Evolutionary conservation across 2,797 vertebrate genomes (phyloP), one percentile per base, ranked within the genome.

Genomic region (Pseudochirops cupreus): DNA sequence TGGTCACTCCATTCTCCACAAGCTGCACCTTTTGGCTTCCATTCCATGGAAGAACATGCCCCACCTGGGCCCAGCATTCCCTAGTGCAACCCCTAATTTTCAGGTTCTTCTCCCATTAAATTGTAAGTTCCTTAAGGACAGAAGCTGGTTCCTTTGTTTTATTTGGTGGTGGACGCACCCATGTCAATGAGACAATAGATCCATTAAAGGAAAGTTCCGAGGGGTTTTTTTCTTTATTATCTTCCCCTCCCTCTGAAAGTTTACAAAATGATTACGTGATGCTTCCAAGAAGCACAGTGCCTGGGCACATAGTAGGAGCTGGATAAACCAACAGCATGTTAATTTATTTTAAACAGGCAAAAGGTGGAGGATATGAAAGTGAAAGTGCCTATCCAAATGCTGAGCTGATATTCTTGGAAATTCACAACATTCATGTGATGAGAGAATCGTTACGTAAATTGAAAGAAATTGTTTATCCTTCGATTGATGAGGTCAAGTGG

Each of bases 381-480:
- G 99, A 99, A 98, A 99, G 98, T 91, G 99, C 99, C 98, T 99
- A 99, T 96, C 98, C 99, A 50, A 99, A 99, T 0, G 99, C 99
- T 5, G 99, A 99, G 95, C 98, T 99, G 24, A 98, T 99, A 92
- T 99, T 99, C 95, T 98, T 99, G 98, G 99, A 99, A 93, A 99
- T 99, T 87, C 99, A 99, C 24, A 99, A 99, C 95, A 99, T 99
- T 50, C 99, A 99, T 0, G 99, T 99, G 58, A 99, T 99, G 99
- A 98, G 99, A 82, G 99, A 99, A 97, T 99, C 99, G 9, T 98
- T 99, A 91, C 99, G 99, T 46, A 99, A 99, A 96, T 98, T 99
- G 93, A 99, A 99, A 97, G 99, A 99, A 82, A 99, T 99, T 0
- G 99, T 99, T 57, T 99, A 99, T 98, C 99, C 99, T 0, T 98